A percentile compares a stretch with the other conserved stretches of the same genome.
Conservation (phyloP, 92 coral and sea anemone species). For the Palythoa caribaeorum region DNA sequence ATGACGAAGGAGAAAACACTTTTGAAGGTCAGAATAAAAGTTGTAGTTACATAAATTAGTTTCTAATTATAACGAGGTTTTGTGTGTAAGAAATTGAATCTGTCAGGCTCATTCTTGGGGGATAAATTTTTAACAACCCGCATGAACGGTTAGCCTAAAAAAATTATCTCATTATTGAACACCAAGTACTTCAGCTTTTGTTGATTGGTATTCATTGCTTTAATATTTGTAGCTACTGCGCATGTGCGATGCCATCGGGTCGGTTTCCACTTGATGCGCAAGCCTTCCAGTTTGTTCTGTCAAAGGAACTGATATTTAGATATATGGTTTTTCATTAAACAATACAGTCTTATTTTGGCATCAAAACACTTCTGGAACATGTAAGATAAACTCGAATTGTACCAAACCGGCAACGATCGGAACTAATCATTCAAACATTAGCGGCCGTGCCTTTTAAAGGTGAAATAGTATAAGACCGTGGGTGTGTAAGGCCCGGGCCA, state of each 20-base stretch:
- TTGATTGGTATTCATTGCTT: no score
- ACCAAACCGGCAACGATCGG: neutral
- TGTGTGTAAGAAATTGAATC: neutral
- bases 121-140: neutral
- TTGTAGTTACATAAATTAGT: neutral
- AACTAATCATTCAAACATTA: neutral
- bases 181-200: neutral
- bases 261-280: neutral
- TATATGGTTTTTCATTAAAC: neutral
- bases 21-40: constrained; percentile 7
- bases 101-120: neutral
- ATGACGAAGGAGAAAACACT: neutral
- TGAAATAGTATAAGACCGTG: no score
- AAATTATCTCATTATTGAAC: neutral
- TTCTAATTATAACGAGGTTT: neutral
- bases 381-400: neutral
- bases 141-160: constrained; percentile 1
- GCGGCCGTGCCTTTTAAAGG: neutral
- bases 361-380: neutral
- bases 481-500: no score
- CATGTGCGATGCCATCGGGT: neutral
- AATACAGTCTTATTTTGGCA: no score
- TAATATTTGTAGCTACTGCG: neutral
- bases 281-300: neutral
- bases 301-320: neutral